phyloP scores from a whole-genome alignment of 1,140 invertebrate species.

The Patella vulgata region DNA sequence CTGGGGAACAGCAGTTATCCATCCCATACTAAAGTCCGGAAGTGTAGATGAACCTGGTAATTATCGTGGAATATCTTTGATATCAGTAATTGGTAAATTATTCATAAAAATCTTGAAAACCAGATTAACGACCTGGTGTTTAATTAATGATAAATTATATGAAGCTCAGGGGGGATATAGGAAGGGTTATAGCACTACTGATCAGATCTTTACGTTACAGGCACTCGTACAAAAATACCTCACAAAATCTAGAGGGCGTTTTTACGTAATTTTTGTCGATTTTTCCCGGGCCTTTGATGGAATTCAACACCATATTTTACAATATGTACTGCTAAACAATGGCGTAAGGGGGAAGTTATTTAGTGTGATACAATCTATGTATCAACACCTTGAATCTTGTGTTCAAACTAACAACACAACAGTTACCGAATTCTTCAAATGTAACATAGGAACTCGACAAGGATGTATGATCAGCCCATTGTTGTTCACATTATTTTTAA shows the following conservation, averaged over 20 bases:
- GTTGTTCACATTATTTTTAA: too few species aligned
- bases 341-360: too few species aligned
- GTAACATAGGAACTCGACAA: too few species aligned
- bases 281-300: background rate
- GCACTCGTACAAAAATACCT: background rate
- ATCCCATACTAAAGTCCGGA: too few species aligned
- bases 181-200: background rate
- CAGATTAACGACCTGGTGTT: background rate
- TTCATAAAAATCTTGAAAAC: slow-evolving; percentile 11
- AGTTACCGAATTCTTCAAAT: background rate
- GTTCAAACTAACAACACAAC: too few species aligned
- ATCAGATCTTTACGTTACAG: background rate
- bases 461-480: background rate
- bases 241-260: background rate
- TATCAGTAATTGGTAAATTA: slow-evolving; percentile 13
- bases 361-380: too few species aligned
- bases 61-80: slow-evolving; percentile 8
- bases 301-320: background rate
- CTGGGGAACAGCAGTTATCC: too few species aligned
- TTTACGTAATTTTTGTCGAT: background rate
- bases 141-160: background rate
- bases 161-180: background rate
- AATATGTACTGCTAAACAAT: background rate
- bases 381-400: too few species aligned
- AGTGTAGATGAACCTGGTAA: too few species aligned